phyloP scores from a whole-genome alignment of 2,797 vertebrate genomes.

The Gymnothorax javanicus region DNA sequence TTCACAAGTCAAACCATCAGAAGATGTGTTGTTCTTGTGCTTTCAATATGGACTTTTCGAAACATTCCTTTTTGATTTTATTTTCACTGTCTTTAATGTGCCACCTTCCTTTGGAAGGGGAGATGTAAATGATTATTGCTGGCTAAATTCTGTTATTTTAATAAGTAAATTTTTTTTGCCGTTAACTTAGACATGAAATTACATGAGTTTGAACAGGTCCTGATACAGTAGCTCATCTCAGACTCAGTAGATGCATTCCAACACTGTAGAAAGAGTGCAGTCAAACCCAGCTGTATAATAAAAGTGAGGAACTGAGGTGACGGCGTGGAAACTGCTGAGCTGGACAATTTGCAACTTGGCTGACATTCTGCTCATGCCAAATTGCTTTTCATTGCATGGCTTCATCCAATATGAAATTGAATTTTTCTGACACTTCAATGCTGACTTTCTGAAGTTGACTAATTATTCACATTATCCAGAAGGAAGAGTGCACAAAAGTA shows the following conservation, averaged over 20 bases:
- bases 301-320: background rate
- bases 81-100: no score
- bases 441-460: constrained; percentile 2
- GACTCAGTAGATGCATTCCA: background rate
- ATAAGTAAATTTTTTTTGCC: background rate
- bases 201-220: background rate
- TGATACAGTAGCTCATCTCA: background rate
- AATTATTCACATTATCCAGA: background rate
- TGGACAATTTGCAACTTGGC: background rate
- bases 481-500: background rate
- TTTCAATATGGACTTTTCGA: no score
- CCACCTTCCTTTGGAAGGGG: no score
- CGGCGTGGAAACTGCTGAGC: background rate
- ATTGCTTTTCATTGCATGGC: constrained; percentile 3
- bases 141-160: background rate
- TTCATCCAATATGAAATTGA: background rate
- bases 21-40: no score
- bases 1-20: no score
- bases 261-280: background rate
- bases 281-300: background rate
- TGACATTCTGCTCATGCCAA: background rate
- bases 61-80: no score
- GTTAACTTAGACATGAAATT: background rate
- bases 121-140: background rate
- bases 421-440: background rate